phyloP scores from a whole-genome alignment of 2,888 invertebrate genomes.

The Sphaerophoria taeniata region DNA sequence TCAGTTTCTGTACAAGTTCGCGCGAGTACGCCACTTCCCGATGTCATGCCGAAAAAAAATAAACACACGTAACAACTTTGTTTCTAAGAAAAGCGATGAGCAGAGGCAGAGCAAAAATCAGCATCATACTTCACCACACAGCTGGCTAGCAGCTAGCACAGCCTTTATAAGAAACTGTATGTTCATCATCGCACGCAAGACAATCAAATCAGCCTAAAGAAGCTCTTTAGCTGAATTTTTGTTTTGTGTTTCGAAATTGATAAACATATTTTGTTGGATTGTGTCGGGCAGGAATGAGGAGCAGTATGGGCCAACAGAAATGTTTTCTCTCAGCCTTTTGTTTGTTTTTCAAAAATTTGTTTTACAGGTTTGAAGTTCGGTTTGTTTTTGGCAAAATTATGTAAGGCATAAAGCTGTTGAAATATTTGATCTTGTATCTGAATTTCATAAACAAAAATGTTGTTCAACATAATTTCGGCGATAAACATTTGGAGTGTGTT shows the following conservation, averaged over 20 bases:
- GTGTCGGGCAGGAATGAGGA: background rate
- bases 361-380: conserved; percentile 24
- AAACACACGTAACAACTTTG: conserved; percentile 30
- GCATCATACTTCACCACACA: background rate
- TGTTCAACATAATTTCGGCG: background rate
- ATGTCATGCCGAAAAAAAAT: conserved; percentile 58
- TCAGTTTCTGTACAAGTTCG: conserved; percentile 47
- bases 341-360: conserved; percentile 57
- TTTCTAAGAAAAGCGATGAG: conserved; percentile 74
- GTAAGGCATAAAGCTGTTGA: conserved; percentile 37
- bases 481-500: background rate
- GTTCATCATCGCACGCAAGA: conserved; percentile 29
- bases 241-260: conserved; percentile 31
- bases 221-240: conserved; percentile 10
- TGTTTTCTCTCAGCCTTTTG: conserved; percentile 32
- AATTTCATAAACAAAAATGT: conserved; percentile 20
- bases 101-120: conserved; percentile 47
- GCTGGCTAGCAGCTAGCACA: conserved; percentile 50
- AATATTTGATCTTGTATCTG: conserved; percentile 32
- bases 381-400: conserved; percentile 34
- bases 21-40: conserved; percentile 62
- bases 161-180: conserved; percentile 51
- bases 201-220: conserved; percentile 50
- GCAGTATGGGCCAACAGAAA: conserved; percentile 46
- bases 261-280: background rate